These are phyloP conservation scores for Suillia variegata DNA, from an alignment of 2,888 invertebrate species.

Conservation along the genomic window DNA sequence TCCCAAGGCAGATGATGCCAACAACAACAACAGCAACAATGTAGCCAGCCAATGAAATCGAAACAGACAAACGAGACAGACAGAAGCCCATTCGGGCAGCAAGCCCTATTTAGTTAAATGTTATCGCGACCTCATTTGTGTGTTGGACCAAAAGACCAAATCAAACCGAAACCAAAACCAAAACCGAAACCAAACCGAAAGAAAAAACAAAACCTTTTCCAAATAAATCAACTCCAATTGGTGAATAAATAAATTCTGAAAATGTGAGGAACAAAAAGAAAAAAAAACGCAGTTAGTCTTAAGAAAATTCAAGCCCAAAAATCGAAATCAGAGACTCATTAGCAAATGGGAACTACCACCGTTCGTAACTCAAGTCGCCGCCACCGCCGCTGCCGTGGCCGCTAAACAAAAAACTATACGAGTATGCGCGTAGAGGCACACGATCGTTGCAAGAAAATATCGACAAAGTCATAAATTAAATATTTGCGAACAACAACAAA, in stretches of 20 bases:
- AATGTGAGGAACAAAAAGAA: not conserved
- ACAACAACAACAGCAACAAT: slow-evolving; percentile 26
- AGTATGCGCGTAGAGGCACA: slow-evolving; percentile 33
- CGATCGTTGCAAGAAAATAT: slow-evolving; percentile 46
- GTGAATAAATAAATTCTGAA: not conserved
- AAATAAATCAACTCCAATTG: slow-evolving; percentile 19
- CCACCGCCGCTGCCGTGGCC: no score
- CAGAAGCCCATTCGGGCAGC: slow-evolving; percentile 22
- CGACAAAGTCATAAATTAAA: slow-evolving; percentile 57
- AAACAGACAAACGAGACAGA: slow-evolving; percentile 38
- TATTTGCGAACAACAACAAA: slow-evolving; percentile 39
- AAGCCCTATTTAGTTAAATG: slow-evolving; percentile 34
- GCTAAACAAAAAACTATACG: slow-evolving; percentile 18
- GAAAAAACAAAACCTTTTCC: slow-evolving; percentile 10
- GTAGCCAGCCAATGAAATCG: slow-evolving; percentile 27
- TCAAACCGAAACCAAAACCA: no score
- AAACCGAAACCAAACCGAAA: no score
- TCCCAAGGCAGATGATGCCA: slow-evolving; percentile 32
- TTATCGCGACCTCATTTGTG: slow-evolving; percentile 24
- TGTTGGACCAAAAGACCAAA: no score
- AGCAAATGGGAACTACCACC: slow-evolving; percentile 46
- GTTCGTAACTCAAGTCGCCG: slow-evolving; percentile 9
- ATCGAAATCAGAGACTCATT: slow-evolving; percentile 51
- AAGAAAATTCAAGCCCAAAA: slow-evolving; percentile 6
- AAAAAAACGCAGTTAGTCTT: not conserved